phyloP scores from a whole-genome alignment of 1,140 invertebrate genomes.

The Tetramorium parvispinum region DNA sequence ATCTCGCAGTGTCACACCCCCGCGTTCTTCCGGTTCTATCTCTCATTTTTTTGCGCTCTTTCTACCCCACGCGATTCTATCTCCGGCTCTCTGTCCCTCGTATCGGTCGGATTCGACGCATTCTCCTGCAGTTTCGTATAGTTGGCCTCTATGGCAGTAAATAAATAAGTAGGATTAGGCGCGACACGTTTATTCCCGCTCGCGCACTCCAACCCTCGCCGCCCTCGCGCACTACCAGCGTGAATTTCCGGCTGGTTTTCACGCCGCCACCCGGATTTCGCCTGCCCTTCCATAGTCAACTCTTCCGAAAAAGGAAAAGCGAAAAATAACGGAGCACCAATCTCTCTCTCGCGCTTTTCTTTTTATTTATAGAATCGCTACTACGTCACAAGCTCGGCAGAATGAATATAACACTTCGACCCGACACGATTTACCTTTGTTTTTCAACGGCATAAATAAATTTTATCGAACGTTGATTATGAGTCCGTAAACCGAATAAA shows the following conservation, averaged over 20 bases:
- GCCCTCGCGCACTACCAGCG: conserved; percentile 16
- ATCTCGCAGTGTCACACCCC: conserved; percentile 30
- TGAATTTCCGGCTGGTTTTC: conserved; percentile 63
- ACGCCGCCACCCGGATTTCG: conserved; percentile 51
- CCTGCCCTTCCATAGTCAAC: not conserved
- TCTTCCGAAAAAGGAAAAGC: conserved; percentile 23
- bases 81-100: conserved; percentile 57
- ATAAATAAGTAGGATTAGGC: conserved; percentile 80
- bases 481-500: conserved; percentile 15
- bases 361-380: conserved; percentile 46
- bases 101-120: conserved; percentile 55
- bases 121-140: conserved; percentile 61
- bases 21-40: not conserved
- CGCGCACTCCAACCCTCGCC: conserved; percentile 45
- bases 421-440: conserved; percentile 30
- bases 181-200: conserved; percentile 66
- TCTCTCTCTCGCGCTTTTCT: conserved; percentile 32
- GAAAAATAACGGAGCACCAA: conserved; percentile 48
- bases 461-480: conserved; percentile 30
- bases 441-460: conserved; percentile 41
- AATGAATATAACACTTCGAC: conserved; percentile 34
- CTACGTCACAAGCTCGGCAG: conserved; percentile 12
- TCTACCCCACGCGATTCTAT: conserved; percentile 27
- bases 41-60: not conserved
- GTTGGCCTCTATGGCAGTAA: conserved; percentile 66